Conservation (phyloP, 2,888 invertebrate genomes). For the Agriopis leucophaearia region DNA sequence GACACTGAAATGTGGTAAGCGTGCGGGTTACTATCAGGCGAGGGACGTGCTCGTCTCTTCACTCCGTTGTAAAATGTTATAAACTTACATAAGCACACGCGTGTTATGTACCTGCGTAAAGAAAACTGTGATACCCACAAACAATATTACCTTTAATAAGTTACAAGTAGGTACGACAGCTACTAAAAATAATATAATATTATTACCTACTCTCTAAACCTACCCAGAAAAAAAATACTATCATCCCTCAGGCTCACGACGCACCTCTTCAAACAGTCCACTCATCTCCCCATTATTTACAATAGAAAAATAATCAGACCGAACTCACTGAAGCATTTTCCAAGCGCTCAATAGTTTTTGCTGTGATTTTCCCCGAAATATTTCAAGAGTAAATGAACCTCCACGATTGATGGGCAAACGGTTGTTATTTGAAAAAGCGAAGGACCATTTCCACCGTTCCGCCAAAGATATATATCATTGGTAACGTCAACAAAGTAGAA, state of each 20-base stretch:
- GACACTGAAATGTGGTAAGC: too few relatives aligned
- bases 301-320: slow-evolving; percentile 82
- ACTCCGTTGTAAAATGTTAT: too few relatives aligned
- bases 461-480: slow-evolving; percentile 80
- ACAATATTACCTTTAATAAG: too few relatives aligned
- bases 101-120: too few relatives aligned
- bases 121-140: too few relatives aligned
- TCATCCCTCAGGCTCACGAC: slow-evolving; percentile 63
- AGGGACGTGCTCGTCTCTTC: too few relatives aligned
- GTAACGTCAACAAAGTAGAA: slow-evolving; percentile 84
- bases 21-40: too few relatives aligned
- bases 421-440: slow-evolving; percentile 86
- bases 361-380: slow-evolving; percentile 79
- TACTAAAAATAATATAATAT: background rate
- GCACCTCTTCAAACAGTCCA: slow-evolving; percentile 66
- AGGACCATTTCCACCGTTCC: slow-evolving; percentile 79
- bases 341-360: slow-evolving; percentile 76
- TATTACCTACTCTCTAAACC: background rate
- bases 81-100: too few relatives aligned
- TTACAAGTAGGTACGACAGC: background rate
- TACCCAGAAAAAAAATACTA: slow-evolving; percentile 44
- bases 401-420: slow-evolving; percentile 79
- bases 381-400: slow-evolving; percentile 80
- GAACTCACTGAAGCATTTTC: slow-evolving; percentile 73
- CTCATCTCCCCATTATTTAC: slow-evolving; percentile 80